Base-by-base conservation (phyloP, 2,113 vertebrate species). In the Atrichornis clamosus region DNA sequence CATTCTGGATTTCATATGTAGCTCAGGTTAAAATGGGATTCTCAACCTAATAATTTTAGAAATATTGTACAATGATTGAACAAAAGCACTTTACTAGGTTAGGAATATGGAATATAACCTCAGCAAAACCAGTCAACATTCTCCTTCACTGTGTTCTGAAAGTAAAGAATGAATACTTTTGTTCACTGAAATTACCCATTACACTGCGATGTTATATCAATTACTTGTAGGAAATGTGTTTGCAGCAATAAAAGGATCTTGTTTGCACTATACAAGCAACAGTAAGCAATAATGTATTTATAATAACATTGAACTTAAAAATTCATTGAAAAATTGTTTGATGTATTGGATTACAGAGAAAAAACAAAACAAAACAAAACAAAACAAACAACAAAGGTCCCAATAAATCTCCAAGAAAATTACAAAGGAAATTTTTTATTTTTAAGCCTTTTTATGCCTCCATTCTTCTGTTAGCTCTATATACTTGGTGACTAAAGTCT, bases 371-470 rank as follows among this genome's bases (percentile, higher is more conserved):
- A 30, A 10, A n/a, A 16, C 15, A 32, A 32, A 33, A 41, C 13
- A 11, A 9, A 28, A 9, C 39, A 41, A 10, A 28, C 26, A 30
- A 18, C n/a, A n/a, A 60, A 52, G 60, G 0, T 2, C 2, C 4
- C 17, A 82, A 63, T 11, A 74, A 70, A 28, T 9, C 3, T 49
- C 27, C 13, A 20, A 49, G 27, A 69, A 76, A 69, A 77, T 44
- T 4, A 58, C 20, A 44, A 70, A 55, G 12, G 7, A 89, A 74
- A 42, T 50, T 15, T 33, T 23, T 26, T 46, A 49, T 56, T 65
- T 22, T 17, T 88, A 39, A 69, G 41, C 12, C 17, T 33, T 88
- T 88, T 46, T 28, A 72, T 33, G 14, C 7, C n/a, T 87, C 20
- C 5, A 10, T 87, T 95, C 13, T 80, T 70, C 46, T 47, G 16